Evolutionary conservation across 2,888 invertebrate species (phyloP).

Genomic region (Meghimatium bilineatum): DNA sequence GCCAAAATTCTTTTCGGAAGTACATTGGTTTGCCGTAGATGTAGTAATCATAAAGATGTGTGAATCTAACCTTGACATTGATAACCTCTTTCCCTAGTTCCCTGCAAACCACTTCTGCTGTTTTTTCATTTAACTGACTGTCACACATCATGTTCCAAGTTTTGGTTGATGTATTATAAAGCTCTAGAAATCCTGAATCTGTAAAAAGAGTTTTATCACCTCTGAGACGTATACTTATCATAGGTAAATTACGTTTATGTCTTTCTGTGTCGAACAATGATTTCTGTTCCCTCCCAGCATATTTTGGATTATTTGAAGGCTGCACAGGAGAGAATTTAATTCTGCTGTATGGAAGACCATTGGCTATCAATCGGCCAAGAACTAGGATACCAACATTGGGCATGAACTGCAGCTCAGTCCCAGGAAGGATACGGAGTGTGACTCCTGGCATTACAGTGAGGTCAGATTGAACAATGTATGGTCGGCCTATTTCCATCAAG

Average conservation of each 20-base stretch:
- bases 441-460: conserved; percentile 97
- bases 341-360: conserved; percentile 81
- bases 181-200: conserved; percentile 91
- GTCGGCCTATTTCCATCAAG: conserved; percentile 60
- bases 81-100: conserved; percentile 92
- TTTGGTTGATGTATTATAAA: conserved; percentile 94
- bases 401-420: conserved; percentile 93
- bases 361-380: conserved; percentile 90
- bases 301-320: conserved; percentile 10
- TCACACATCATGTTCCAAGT: conserved; percentile 99
- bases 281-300: conserved; percentile 19
- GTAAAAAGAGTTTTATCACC: conserved; percentile 84
- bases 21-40: conserved; percentile 73
- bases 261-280: background rate
- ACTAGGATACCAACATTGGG: conserved; percentile 97
- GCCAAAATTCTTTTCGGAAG: conserved; percentile 76
- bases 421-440: conserved; percentile 89
- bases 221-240: conserved; percentile 81
- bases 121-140: conserved; percentile 94
- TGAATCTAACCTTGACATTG: conserved; percentile 90
- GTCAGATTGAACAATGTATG: conserved; percentile 84
- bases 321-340: conserved; percentile 61
- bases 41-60: conserved; percentile 73
- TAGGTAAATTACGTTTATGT: background rate
- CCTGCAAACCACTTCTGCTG: conserved; percentile 96